A percentile compares a stretch with the other conserved stretches of the same genome.
Conservation (phyloP, 2,888 invertebrate genomes). For the Lypha dubia region DNA sequence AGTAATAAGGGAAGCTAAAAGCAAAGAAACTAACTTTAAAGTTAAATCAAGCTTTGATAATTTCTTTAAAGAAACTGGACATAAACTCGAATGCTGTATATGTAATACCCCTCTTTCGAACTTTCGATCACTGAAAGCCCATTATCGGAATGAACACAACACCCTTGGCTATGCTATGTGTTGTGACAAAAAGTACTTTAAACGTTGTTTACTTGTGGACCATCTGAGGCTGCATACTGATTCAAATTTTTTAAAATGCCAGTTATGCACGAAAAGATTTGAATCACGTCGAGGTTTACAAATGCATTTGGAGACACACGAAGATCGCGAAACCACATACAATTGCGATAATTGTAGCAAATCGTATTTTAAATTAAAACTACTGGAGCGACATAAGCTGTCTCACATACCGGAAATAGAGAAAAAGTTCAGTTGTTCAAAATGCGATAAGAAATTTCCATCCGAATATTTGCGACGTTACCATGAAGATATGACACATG, state of each 20-base stretch:
- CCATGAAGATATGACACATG: constrained; percentile 76
- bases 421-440: constrained; percentile 77
- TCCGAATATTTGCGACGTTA: constrained; percentile 34
- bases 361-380: constrained; percentile 77
- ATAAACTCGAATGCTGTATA: constrained; percentile 61
- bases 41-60: neutral
- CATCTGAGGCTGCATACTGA: constrained; percentile 80
- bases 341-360: constrained; percentile 80
- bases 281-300: constrained; percentile 78
- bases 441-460: constrained; percentile 75
- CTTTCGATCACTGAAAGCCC: constrained; percentile 61
- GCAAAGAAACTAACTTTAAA: neutral
- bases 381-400: constrained; percentile 78
- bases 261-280: constrained; percentile 78
- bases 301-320: constrained; percentile 77
- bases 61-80: constrained; percentile 27
- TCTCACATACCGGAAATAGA: constrained; percentile 80
- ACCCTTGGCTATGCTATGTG: constrained; percentile 79
- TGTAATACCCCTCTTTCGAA: constrained; percentile 47
- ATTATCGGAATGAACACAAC: constrained; percentile 69
- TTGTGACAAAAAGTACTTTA: constrained; percentile 80
- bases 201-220: constrained; percentile 79
- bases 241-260: constrained; percentile 81
- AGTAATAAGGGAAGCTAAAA: neutral
- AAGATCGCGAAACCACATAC: constrained; percentile 75